phyloP scores from a whole-genome alignment of 2,797 vertebrate genomes.

The Euthynnus affinis region DNA sequence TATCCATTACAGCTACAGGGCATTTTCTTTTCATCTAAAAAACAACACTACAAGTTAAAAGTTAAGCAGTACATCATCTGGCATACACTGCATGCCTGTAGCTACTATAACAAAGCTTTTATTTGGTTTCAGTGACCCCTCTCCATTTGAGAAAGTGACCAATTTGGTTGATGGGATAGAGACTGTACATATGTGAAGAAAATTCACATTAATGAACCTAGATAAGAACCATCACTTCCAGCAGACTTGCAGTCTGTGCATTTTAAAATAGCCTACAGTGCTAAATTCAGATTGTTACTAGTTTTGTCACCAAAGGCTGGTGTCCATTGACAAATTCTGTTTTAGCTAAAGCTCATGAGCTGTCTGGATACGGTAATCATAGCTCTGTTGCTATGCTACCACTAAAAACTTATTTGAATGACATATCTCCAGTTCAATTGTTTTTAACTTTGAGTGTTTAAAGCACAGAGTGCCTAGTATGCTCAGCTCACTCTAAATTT shows the following conservation, averaged over 20 bases:
- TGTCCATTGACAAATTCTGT: conserved; percentile 60
- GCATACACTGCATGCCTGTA: not conserved
- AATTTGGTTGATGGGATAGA: conserved; percentile 53
- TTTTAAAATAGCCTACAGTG: conserved; percentile 63
- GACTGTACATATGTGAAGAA: conserved; percentile 58
- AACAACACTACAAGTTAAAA: conserved; percentile 45
- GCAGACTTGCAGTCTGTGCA: conserved; percentile 23
- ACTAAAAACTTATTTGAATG: conserved; percentile 70
- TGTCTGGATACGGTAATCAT: conserved; percentile 61
- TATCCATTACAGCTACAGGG: conserved; percentile 36
- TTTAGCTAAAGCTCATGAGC: conserved; percentile 61
- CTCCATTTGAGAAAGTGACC: conserved; percentile 49
- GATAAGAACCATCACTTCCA: conserved; percentile 60
- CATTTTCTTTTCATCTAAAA: conserved; percentile 57
- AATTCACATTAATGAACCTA: conserved; percentile 28
- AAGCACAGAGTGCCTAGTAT: conserved; percentile 31
- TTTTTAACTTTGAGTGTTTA: conserved; percentile 69
- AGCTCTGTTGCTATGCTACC: conserved; percentile 78
- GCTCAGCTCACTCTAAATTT: conserved; percentile 44
- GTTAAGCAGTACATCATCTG: conserved; percentile 12
- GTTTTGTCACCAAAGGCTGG: conserved; percentile 58
- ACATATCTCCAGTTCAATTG: conserved; percentile 69
- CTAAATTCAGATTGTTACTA: conserved; percentile 59
- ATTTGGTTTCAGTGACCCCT: conserved; percentile 13
- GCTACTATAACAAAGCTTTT: conserved; percentile 9